Base-by-base conservation (phyloP, 92 coral and sea anemone genomes). In the Phenganax stokvisi region DNA sequence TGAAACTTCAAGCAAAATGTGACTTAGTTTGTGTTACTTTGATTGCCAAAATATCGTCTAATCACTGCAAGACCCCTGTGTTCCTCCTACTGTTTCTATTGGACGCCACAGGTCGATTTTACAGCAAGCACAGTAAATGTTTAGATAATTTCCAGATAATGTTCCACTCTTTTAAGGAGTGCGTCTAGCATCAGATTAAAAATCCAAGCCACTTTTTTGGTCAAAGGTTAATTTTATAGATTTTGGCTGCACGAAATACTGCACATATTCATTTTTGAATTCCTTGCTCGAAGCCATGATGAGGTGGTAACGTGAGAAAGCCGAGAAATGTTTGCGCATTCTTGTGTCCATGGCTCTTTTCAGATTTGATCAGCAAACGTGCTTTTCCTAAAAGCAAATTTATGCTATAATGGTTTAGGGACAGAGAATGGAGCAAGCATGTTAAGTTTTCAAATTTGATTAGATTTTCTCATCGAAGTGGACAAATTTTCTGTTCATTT, bases 1-100 rank as follows among this genome's bases (percentile, higher is more conserved):
- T n/a, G 17, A 9, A 12, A 20, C 9, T 73, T 73, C 15, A 29
- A 20, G 54, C 6, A 9, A 3, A 56, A 9, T 12, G 13, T 51
- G 59, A 8, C 51, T 2, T 57, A 76, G 81, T 59, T 76, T 57
- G 81, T 76, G 31, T 76, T 76, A 69, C 70, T 25, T 44, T 37
- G 17, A 59, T 57, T 76, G 81, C 67, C 81, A 76, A 76, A 76
- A 57, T 70, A 76, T 76, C 55, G 81, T 0, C 65, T 58, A 58
- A 76, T 76, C 60, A 25, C 55, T 54, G 56, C 15, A 29, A 59
- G 10, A 37, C 81, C 81, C 80, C 80, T 7, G 52, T 10, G 62
- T 58, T 58, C 60, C 67, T 8, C 81, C 70, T 20, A 29, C 69
- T 29, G 64, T 61, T 57, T 10, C 69, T 3, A 28, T 37, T 17